A percentile compares a stretch with the other conserved stretches of the same genome.
Conservation (phyloP, 2,797 vertebrate species). For the Pseudopleuronectes americanus region DNA sequence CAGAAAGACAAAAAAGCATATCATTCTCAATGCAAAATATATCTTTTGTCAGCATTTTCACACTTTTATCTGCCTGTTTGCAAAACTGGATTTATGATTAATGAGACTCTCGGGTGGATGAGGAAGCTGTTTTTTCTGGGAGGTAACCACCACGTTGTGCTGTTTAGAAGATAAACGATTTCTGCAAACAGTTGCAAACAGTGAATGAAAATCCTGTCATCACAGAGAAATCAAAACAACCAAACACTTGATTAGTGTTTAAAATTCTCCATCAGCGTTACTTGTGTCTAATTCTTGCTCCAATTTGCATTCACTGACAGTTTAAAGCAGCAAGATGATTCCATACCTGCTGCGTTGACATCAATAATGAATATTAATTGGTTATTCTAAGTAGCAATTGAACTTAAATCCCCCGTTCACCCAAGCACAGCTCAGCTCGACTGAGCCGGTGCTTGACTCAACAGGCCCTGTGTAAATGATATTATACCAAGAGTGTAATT, state of each 20-base stretch:
- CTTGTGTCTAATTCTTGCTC: not conserved
- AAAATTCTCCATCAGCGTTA: not conserved
- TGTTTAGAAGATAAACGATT: not conserved
- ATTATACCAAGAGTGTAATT: constrained; percentile 26
- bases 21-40: not conserved
- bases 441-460: not conserved
- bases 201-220: not conserved
- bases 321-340: not conserved
- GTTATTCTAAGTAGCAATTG: not conserved
- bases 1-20: not conserved
- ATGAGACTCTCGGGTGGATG: not conserved
- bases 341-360: constrained; percentile 2
- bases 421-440: not conserved
- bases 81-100: not conserved
- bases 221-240: constrained; percentile 12
- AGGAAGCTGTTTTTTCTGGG: not conserved
- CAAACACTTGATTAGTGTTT: not conserved
- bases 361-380: not conserved
- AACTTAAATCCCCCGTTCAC: constrained; percentile 5
- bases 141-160: not conserved
- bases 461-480: constrained; percentile 2
- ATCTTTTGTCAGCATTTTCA: constrained; percentile 6
- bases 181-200: not conserved
- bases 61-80: not conserved
- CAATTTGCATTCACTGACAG: not conserved